Conservation (phyloP, 2,113 vertebrate species). For the Podilymbus podiceps region DNA sequence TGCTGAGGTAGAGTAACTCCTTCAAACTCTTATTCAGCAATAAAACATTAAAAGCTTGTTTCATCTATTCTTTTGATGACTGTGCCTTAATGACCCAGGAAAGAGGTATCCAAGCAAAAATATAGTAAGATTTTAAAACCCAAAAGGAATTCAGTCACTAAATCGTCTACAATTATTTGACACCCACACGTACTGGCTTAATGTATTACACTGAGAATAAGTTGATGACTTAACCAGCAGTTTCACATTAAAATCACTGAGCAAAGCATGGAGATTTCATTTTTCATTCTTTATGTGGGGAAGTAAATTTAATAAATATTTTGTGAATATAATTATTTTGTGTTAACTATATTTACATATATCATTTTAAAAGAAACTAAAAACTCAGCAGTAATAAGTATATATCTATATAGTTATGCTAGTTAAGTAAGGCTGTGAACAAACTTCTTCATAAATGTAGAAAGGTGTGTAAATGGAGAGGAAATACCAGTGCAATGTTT, state of each 20-base stretch:
- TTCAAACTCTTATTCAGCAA: slow-evolving; percentile 34
- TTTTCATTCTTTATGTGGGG: neutral
- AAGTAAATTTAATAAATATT: slow-evolving; percentile 32
- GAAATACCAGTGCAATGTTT: neutral
- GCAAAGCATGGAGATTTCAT: neutral
- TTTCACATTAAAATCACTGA: slow-evolving; percentile 43
- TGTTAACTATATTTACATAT: slow-evolving; percentile 11
- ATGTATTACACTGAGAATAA: neutral
- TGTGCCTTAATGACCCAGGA: slow-evolving; percentile 54
- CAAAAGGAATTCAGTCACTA: slow-evolving; percentile 41
- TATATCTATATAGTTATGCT: neutral
- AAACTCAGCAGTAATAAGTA: neutral
- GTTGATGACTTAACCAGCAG: neutral
- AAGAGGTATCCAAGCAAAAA: slow-evolving; percentile 27
- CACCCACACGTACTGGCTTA: neutral
- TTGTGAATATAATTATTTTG: slow-evolving; percentile 11
- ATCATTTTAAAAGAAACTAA: neutral
- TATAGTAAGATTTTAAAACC: slow-evolving; percentile 10
- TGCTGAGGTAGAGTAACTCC: neutral
- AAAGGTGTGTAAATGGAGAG: neutral
- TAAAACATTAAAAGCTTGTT: slow-evolving; percentile 40
- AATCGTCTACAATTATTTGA: slow-evolving; percentile 43
- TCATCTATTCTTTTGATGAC: slow-evolving; percentile 53
- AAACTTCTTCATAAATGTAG: neutral
- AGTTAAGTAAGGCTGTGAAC: neutral